Evolutionary conservation across 2,888 invertebrate species (phyloP), one percentile per base, ranked within the genome.

Genomic region (Dioctria linearis): DNA sequence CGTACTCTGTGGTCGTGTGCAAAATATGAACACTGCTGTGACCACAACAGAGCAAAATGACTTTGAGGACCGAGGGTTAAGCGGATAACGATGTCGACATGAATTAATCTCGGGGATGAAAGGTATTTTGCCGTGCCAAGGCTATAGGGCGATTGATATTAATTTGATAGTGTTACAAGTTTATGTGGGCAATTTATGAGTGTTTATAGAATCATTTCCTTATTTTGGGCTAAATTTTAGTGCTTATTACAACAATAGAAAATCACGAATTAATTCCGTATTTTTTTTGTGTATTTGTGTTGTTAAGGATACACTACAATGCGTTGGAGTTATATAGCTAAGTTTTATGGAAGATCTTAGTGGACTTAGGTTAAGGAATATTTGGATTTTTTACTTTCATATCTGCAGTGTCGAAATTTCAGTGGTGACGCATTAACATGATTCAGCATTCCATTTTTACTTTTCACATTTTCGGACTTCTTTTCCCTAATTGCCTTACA

Each of bases 51-150:
- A 25, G 49, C 76, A 37, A 63, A 76, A 76, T 76, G 61, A 63
- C 76, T 76, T 49, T 49, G 76, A 25, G 25, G 25, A 25, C 25
- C 25, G 25, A 76, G 76, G 76, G 76, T 63, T 76, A 76, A 76
- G 76, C 76, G 76, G 76, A 76, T 76, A 61, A 76, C 76, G 63
- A 76, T 43, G 63, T 63, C 46, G 63, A 76, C 76, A 76, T 76
- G 76, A 63, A 76, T 63, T 76, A 76, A 76, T 76, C 61, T 76
- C 76, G n/a, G 63, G 73, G 76, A 76, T 76, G 76, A 76, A 76
- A 76, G 76, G 76, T 76, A 49, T 61, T 63, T 37, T 49, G 59
- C 59, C 42, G 42, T 25, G 25, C 25, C 25, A n/a, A 40, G 25
- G 49, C 4, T 63, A 25, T 25, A 76, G 63, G 76, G 76, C 76